Percentiles rank a stretch among this genome's conserved stretches.
phyloP scores from a whole-genome alignment of 2,113 vertebrate species.

The Oreamnos americanus region DNA sequence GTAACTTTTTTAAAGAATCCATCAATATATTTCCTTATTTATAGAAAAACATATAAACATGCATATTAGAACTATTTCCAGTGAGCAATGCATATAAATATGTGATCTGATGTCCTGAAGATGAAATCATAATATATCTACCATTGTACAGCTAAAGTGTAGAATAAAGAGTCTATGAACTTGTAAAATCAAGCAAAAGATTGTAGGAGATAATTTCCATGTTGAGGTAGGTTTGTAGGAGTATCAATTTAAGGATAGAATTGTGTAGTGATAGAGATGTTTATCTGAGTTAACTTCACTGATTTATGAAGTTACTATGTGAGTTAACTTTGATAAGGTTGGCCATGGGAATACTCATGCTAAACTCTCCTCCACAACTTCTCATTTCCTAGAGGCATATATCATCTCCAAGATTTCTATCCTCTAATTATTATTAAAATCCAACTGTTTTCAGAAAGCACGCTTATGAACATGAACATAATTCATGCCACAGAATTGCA shows the following conservation, averaged over 20 bases:
- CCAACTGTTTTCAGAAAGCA: neutral
- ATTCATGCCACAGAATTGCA: neutral
- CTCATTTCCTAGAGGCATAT: neutral
- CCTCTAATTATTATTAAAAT: neutral
- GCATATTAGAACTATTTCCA: neutral
- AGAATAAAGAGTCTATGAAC: neutral
- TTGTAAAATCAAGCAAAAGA: neutral
- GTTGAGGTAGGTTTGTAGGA: neutral
- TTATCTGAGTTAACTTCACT: neutral
- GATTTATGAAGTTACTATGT: neutral
- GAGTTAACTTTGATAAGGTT: neutral
- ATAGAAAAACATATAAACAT: neutral
- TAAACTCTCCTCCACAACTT: neutral
- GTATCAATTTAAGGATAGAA: neutral
- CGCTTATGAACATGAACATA: neutral
- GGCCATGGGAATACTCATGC: fast-evolving
- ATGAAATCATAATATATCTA: neutral
- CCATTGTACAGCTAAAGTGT: fast-evolving
- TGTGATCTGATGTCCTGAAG: neutral
- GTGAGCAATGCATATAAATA: neutral
- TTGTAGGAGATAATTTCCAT: neutral
- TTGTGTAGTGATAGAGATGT: neutral
- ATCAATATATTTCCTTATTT: neutral
- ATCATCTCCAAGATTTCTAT: neutral
- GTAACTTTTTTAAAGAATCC: neutral